These are phyloP conservation scores for Gallinago solitaria DNA, from an alignment of 2,797 vertebrate genomes.

Conservation along the genomic window DNA sequence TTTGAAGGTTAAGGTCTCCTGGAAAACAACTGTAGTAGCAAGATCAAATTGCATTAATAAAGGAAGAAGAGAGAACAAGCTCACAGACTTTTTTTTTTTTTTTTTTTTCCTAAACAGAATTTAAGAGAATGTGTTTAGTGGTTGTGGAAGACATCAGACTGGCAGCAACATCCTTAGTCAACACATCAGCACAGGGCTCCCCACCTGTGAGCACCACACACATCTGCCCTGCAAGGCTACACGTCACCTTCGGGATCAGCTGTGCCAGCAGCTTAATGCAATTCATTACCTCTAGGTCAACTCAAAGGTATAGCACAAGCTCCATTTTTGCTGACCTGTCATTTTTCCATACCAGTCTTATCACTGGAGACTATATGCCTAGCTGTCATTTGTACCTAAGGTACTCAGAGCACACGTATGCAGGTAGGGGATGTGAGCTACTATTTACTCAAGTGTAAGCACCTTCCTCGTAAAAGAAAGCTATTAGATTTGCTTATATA, in stretches of 20 bases:
- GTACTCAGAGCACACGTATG: background rate
- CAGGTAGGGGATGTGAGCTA: background rate
- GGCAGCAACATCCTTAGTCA: background rate
- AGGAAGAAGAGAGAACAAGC: background rate
- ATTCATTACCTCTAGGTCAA: background rate
- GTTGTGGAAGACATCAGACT: background rate
- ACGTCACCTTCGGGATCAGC: background rate
- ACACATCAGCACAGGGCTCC: background rate
- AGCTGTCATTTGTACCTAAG: background rate
- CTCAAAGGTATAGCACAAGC: background rate
- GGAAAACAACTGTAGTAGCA: background rate
- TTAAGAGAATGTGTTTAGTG: background rate
- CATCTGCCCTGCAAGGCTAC: background rate
- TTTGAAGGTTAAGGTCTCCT: slow-evolving; percentile 1
- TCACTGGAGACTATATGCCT: background rate
- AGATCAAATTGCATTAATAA: background rate
- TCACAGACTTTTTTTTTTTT: background rate
- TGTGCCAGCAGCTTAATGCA: background rate
- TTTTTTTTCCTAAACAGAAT: background rate
- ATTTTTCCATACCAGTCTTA: background rate
- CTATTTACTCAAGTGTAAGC: background rate
- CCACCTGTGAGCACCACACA: background rate
- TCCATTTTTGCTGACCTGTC: background rate
- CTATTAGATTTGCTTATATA: background rate
- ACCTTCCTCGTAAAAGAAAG: background rate